Conservation (phyloP, 2,113 vertebrate species). For the Microtus pennsylvanicus region DNA sequence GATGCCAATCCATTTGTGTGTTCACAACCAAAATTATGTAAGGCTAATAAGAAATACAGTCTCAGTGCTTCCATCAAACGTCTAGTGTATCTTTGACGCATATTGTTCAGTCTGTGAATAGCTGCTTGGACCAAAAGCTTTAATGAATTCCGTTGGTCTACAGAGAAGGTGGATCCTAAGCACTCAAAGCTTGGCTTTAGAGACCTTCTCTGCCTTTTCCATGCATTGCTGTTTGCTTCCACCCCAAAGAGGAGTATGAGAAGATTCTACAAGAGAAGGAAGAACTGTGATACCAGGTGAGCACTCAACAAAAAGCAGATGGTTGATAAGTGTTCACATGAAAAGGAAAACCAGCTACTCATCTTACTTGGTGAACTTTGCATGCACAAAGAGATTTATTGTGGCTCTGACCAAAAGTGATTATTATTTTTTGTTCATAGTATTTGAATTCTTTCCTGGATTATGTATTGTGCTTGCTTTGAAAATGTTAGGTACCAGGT, state of each 20-base stretch:
- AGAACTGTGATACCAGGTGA: neutral
- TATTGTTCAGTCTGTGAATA: neutral
- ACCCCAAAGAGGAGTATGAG: fast-evolving
- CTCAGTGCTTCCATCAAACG: neutral
- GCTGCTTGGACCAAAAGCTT: neutral
- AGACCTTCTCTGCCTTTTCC: neutral
- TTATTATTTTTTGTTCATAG: conserved; percentile 20
- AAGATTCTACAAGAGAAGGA: neutral
- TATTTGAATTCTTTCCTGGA: conserved; percentile 25
- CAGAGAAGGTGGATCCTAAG: neutral
- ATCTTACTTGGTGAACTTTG: neutral
- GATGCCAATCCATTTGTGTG: neutral
- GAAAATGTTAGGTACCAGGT: conserved; percentile 54
- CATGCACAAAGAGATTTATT: neutral
- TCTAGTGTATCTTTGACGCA: neutral
- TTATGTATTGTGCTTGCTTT: conserved; percentile 31
- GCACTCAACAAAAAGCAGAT: neutral
- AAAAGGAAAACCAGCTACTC: neutral
- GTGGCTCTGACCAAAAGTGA: neutral
- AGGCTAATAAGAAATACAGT: neutral
- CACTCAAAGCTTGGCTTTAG: fast-evolving
- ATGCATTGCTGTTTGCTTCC: neutral
- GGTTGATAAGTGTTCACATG: neutral
- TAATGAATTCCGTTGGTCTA: neutral
- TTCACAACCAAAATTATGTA: neutral